Evolutionary conservation across 2,888 invertebrate genomes (phyloP), one percentile per base, ranked within the genome.

Genomic region (Anagyrus pseudococci): DNA sequence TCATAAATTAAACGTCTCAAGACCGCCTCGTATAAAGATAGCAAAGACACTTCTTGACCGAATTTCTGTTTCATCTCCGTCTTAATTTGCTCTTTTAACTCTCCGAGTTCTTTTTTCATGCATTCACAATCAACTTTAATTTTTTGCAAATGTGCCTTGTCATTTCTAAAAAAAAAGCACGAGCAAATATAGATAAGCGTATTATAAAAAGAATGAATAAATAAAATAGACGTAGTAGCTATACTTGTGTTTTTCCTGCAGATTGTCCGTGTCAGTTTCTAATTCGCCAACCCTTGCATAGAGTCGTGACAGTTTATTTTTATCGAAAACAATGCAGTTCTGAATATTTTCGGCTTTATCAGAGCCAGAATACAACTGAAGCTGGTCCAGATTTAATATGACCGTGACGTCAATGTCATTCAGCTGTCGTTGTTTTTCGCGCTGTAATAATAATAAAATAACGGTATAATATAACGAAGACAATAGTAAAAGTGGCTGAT

Each of bases 361-460:
- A 4, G 85, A 81, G 1, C 41, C 33, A 8, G 72, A 74, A 46
- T 85, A 82, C 71, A 86, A 84, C 72, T 87, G 85, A 22, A 93
- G 82, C 75, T 92, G 93, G 75, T 88, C 85, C 72, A 91, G 85
- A 33, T 87, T 86, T 22, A 93, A 73, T 7, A 92, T 81, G 0
- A 91, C 85, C 2, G 89, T 86, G 61, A 87, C 84, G 54, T 89
- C 87, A 2, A 95, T 87, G 59, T 92, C 88, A 74, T 95, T 95
- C 75, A 96, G 80, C 75, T 89, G 85, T 64, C 84, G 84, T 79
- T 94, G 94, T 79, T 91, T 88, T 77, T 89, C 86, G 72, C 85
- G 83, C 90, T 92, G 71, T 17, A 80, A 73, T 10, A 10, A 29
- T 29, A 10, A 10, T n/a, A n/a, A n/a, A n/a, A n/a, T n/a, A n/a